These are phyloP conservation scores for Hippocampus mohnikei DNA, from an alignment of 2,113 vertebrate genomes.

Conservation along the genomic window DNA sequence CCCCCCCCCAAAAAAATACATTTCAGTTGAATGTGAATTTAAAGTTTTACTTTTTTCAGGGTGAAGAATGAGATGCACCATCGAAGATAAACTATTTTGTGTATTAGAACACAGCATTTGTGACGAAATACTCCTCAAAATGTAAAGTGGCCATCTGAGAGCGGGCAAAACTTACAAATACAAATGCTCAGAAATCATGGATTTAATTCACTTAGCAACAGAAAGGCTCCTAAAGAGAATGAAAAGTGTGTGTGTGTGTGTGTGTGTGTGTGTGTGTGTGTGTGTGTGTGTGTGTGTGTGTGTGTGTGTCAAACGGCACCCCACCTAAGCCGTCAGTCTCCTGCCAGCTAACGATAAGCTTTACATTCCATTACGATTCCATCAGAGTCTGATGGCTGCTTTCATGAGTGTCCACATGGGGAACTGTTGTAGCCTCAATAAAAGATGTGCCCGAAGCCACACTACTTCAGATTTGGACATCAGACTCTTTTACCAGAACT, in stretches of 20 bases:
- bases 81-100: neutral
- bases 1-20: neutral
- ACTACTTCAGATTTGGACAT: neutral
- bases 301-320: neutral
- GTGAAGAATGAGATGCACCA: neutral
- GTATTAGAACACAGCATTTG: neutral
- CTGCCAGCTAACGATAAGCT: slow-evolving; percentile 49
- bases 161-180: neutral
- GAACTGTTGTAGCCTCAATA: neutral
- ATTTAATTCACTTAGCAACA: neutral
- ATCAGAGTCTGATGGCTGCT: slow-evolving; percentile 40
- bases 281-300: neutral
- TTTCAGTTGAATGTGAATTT: neutral
- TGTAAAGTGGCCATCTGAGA: neutral
- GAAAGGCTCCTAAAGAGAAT: neutral
- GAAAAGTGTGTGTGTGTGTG: neutral
- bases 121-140: neutral
- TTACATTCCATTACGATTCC: slow-evolving; percentile 54
- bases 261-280: neutral
- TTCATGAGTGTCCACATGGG: slow-evolving; percentile 12
- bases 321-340: slow-evolving; percentile 5
- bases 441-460: neutral
- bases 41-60: neutral
- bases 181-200: neutral
- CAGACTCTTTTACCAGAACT: neutral